Evolutionary conservation across 2,113 vertebrate genomes (phyloP).

Genomic region (Coreoperca whiteheadi): DNA sequence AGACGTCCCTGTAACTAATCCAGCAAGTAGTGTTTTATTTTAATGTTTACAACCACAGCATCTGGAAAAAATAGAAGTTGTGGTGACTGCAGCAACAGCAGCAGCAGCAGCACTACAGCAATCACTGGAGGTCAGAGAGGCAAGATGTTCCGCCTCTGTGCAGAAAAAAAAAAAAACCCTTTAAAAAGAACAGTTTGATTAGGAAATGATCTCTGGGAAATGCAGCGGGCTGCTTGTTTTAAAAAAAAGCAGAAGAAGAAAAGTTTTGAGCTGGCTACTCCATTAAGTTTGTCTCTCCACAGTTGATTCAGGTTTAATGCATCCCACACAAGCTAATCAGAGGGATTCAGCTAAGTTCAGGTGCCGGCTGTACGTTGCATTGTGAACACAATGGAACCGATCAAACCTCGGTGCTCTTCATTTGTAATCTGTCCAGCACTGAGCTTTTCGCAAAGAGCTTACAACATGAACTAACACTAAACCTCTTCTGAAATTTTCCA

Average conservation of each 20-base stretch:
- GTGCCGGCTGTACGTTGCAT: no score
- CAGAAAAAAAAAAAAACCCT: background rate
- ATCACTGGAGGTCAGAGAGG: background rate
- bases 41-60: background rate
- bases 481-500: background rate
- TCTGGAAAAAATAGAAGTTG: conserved; percentile 21
- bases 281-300: background rate
- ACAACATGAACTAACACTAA: background rate
- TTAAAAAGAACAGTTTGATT: background rate
- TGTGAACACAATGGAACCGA: background rate
- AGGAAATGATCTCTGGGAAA: background rate
- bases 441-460: background rate
- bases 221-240: background rate
- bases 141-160: background rate
- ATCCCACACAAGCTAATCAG: background rate
- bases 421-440: no score
- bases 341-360: no score
- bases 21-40: background rate
- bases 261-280: background rate
- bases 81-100: no score
- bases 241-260: background rate
- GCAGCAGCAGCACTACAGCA: background rate
- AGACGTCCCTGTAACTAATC: background rate
- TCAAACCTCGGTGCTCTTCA: background rate
- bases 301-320: background rate